Conservation (phyloP, 2,113 vertebrate species). For the Orthonyx spaldingii region DNA sequence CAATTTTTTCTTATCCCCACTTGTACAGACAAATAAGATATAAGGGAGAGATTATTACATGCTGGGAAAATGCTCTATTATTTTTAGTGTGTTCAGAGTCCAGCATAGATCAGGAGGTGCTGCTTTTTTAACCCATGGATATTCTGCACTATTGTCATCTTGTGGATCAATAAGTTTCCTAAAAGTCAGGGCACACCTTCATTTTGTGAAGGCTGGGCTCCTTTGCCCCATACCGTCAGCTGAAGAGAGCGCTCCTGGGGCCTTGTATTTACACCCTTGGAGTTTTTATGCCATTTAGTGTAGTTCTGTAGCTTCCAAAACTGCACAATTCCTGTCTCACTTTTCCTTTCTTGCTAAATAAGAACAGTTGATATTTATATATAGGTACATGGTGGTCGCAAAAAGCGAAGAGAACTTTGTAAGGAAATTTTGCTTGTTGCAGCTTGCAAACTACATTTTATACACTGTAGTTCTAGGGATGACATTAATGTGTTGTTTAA, state of each 20-base stretch:
- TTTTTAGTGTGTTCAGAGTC: not conserved
- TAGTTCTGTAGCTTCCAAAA: not conserved
- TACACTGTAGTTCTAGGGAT: not conserved
- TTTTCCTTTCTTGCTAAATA: not conserved
- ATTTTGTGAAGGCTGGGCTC: not conserved
- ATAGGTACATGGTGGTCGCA: not conserved
- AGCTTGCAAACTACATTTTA: not conserved
- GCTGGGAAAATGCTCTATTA: accelerated
- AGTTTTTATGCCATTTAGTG: not conserved
- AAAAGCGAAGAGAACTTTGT: not conserved
- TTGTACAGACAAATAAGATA: not conserved
- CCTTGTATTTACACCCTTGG: not conserved
- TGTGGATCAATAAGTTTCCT: not conserved
- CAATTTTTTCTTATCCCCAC: not conserved
- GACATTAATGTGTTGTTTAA: conserved; percentile 41
- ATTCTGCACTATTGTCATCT: not conserved
- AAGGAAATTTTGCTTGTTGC: not conserved
- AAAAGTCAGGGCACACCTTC: not conserved
- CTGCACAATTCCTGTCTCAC: not conserved
- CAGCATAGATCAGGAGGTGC: not conserved
- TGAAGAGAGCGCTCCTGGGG: not conserved
- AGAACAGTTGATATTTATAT: not conserved
- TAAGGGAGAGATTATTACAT: not conserved
- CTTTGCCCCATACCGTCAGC: not conserved
- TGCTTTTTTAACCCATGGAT: not conserved